Conservation (phyloP, 2,888 invertebrate species). For the Pharmacophagus antenor region DNA sequence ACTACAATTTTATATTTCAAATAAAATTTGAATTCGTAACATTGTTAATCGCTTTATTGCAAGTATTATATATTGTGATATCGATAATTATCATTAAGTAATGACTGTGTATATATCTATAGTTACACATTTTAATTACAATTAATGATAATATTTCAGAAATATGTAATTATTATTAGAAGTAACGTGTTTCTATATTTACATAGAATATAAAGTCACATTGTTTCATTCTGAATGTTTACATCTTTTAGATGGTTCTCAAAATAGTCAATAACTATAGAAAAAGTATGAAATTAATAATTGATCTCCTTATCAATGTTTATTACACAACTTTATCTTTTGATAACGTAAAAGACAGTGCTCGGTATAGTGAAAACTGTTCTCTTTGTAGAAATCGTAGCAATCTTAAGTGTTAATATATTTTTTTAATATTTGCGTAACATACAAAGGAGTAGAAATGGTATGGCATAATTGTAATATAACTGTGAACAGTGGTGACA, state of each 20-base stretch:
- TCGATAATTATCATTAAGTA: background rate
- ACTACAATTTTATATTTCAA: too few species aligned
- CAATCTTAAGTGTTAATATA: slow-evolving; percentile 11
- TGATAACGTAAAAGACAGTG: slow-evolving; percentile 10
- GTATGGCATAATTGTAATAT: slow-evolving; percentile 56
- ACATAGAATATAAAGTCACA: too few species aligned
- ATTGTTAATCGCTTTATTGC: background rate
- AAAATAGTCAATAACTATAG: background rate
- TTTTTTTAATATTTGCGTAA: slow-evolving; percentile 8
- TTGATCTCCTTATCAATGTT: slow-evolving; percentile 16
- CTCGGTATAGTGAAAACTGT: too few species aligned
- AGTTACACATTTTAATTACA: background rate
- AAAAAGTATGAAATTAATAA: background rate
- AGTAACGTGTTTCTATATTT: too few species aligned
- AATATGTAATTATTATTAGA: too few species aligned
- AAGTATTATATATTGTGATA: background rate
- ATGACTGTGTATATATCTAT: background rate
- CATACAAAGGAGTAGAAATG: slow-evolving; percentile 51
- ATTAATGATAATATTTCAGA: background rate
- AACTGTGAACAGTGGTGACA: slow-evolving; percentile 58
- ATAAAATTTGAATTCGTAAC: background rate
- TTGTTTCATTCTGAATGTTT: too few species aligned
- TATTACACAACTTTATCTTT: slow-evolving; percentile 22
- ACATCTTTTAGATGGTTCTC: too few species aligned
- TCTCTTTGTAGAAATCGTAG: slow-evolving; percentile 30